phyloP scores from a whole-genome alignment of 1,140 invertebrate species.

The Drosophila pseudoananassae region DNA sequence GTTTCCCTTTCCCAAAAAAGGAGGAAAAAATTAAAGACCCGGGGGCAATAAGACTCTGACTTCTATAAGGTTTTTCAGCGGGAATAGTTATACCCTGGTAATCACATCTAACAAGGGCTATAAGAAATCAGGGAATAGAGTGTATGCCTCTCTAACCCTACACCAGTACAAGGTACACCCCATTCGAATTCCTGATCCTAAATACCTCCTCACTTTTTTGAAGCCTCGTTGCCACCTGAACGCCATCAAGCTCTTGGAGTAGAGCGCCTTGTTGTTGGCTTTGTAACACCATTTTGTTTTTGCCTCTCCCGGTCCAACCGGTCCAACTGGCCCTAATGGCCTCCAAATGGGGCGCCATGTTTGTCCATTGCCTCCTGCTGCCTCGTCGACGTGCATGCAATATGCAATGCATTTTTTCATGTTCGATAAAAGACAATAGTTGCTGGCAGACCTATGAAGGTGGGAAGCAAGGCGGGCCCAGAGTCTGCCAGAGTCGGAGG shows the following conservation, averaged over 20 bases:
- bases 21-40: slow-evolving; percentile 1
- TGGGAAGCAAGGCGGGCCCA: not conserved
- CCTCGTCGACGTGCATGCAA: slow-evolving; percentile 32
- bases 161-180: not conserved
- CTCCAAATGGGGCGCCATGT: slow-evolving; percentile 66
- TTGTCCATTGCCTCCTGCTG: slow-evolving; percentile 35
- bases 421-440: slow-evolving; percentile 75
- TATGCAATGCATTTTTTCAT: slow-evolving; percentile 75
- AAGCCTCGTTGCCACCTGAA: slow-evolving; percentile 11
- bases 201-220: not conserved
- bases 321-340: slow-evolving; percentile 56
- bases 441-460: slow-evolving; percentile 4
- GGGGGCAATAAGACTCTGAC: slow-evolving; percentile 18
- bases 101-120: not conserved
- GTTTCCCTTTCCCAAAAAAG: slow-evolving; percentile 2
- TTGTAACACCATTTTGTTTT: slow-evolving; percentile 50
- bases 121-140: not conserved
- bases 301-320: slow-evolving; percentile 21
- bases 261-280: slow-evolving; percentile 47
- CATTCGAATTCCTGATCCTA: not conserved
- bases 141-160: too few species aligned
- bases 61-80: slow-evolving; percentile 25
- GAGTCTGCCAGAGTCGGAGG: not conserved
- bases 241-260: slow-evolving; percentile 13
- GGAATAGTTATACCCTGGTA: slow-evolving; percentile 9